phyloP scores from a whole-genome alignment of 2,113 vertebrate genomes.

The Raja brachyura region DNA sequence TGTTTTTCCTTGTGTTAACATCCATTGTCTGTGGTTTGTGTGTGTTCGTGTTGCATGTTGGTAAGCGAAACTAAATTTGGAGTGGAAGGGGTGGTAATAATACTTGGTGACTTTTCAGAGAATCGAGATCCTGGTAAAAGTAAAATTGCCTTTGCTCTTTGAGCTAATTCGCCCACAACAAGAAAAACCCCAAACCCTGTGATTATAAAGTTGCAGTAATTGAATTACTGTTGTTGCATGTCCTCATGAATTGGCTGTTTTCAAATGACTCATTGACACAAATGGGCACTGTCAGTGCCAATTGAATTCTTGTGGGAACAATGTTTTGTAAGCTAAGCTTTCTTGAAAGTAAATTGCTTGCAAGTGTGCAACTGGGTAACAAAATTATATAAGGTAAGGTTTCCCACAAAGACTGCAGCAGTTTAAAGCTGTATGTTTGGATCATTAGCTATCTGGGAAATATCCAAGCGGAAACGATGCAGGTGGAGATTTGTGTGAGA shows the following conservation, averaged over 20 bases:
- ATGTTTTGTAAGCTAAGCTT: conserved; percentile 3
- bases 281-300: neutral
- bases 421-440: neutral
- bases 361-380: neutral
- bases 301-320: neutral
- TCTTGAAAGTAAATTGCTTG: neutral
- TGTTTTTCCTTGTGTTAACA: neutral
- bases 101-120: neutral
- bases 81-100: neutral
- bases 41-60: neutral
- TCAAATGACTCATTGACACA: neutral
- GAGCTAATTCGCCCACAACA: neutral
- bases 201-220: neutral
- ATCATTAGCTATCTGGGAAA: neutral
- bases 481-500: neutral
- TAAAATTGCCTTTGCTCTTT: neutral
- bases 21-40: neutral
- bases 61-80: neutral
- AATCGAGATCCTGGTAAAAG: neutral
- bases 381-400: neutral
- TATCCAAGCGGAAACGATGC: too few species aligned
- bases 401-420: neutral
- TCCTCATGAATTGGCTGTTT: neutral
- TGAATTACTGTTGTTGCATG: neutral
- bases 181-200: neutral